Base-by-base conservation (phyloP, 2,888 invertebrate species). In the Yponomeuta sedellus region DNA sequence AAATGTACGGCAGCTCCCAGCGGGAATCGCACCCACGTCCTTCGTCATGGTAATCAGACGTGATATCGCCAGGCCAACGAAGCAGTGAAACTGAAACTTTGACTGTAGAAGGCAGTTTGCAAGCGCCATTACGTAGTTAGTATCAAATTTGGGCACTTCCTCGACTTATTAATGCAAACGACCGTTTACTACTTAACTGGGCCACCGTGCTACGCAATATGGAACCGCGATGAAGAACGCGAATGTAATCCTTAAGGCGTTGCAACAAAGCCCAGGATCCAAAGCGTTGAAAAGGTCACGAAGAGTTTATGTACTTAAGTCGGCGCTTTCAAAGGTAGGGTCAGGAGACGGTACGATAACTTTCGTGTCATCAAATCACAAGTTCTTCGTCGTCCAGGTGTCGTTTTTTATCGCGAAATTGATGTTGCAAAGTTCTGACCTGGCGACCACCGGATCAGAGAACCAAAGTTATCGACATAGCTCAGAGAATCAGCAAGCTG, bases 121-220 rank as follows among this genome's bases (percentile, higher is more conserved):
- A 52, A 52, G 16, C 16, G 4, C 44, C 44, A 52, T 52, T 52
- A 52, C 44, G 44, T 52, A 52, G 16, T 52, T 52, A 52, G 44
- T 52, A 52, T 52, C 44, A 52, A 52, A 52, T 52, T 52, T 52
- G 16, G 44, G 44, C 16, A 52, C 44, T 52, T 52, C 12, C 44
- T 16, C 44, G 44, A 52, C 44, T 52, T 52, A 52, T 52, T 52
- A 52, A 52, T 52, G 44, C 44, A 52, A 52, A 52, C 44, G 44
- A 5, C 16, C 44, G 44, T 52, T 52, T 52, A 52, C 44, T 52
- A 52, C 44, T 52, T 52, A 52, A 52, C 44, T 52, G 44, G 44
- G 44, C 44, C 44, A 52, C 16, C 44, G 44, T 16, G 16, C 44
- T 52, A 52, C 16, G 16, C 16, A 34, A 34, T 34, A 34, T 34